phyloP scores from a whole-genome alignment of 2,797 vertebrate species.

The Buphagus erythrorhynchus region DNA sequence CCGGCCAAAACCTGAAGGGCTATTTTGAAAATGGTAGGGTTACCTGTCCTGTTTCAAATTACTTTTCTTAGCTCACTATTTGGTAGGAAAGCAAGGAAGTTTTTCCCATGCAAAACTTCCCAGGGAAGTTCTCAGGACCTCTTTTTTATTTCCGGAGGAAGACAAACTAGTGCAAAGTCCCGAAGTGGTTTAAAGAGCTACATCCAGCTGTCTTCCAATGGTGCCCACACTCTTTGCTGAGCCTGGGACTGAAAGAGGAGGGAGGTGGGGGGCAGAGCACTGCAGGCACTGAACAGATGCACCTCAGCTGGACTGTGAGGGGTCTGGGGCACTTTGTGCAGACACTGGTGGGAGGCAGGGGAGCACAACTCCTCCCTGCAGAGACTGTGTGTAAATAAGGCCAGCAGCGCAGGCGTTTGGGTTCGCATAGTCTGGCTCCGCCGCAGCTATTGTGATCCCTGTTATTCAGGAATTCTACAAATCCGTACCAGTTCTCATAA shows the following conservation, averaged over 20 bases:
- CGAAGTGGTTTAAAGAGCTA: background rate
- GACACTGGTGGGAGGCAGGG: background rate
- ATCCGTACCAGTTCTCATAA: constrained; percentile 23
- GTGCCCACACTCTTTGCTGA: background rate
- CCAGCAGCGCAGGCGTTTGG: background rate
- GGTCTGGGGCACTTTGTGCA: background rate
- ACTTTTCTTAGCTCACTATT: background rate
- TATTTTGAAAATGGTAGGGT: background rate
- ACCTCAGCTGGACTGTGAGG: background rate
- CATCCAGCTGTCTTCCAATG: background rate
- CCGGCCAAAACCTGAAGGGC: background rate
- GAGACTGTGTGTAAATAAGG: background rate
- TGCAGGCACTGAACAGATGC: background rate
- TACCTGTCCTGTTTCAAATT: background rate
- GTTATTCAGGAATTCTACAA: constrained; percentile 46
- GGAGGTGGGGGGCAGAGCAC: accelerated
- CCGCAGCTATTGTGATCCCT: constrained; percentile 30
- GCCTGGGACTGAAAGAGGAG: background rate
- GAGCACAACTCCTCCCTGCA: background rate
- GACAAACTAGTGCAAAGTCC: background rate
- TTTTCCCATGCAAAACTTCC: background rate
- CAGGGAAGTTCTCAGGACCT: background rate
- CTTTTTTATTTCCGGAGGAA: background rate
- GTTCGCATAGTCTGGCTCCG: background rate
- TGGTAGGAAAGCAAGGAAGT: background rate